These are phyloP conservation scores for Spinibarbus caldwelli DNA, from an alignment of 2,797 vertebrate genomes.

Conservation along the genomic window DNA sequence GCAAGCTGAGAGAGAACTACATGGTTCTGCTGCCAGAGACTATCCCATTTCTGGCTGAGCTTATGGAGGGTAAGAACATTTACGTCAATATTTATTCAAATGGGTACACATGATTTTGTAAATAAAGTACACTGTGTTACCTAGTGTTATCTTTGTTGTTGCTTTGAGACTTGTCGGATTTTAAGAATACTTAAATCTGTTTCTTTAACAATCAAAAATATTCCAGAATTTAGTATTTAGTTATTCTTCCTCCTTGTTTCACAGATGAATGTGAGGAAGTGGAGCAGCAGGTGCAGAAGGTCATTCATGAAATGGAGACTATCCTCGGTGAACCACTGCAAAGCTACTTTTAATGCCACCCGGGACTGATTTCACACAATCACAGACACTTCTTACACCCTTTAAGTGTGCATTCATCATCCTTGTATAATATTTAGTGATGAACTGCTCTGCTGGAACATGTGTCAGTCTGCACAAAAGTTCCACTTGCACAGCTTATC, in stretches of 20 bases:
- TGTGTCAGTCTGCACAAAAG: background rate
- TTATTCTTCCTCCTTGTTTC: slow-evolving; percentile 28
- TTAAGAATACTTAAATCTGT: background rate
- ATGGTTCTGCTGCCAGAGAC: slow-evolving; percentile 91
- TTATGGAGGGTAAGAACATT: slow-evolving; percentile 93
- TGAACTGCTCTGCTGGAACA: slow-evolving; percentile 24
- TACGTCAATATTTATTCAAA: background rate
- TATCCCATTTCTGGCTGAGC: slow-evolving; percentile 94
- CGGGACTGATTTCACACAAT: background rate
- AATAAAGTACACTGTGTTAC: background rate
- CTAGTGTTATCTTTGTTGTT: background rate
- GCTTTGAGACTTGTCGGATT: background rate
- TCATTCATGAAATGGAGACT: slow-evolving; percentile 88
- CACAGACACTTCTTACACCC: background rate
- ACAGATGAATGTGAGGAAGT: slow-evolving; percentile 96
- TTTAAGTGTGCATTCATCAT: background rate
- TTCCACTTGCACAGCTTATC: background rate
- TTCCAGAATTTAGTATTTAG: background rate
- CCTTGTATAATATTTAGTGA: background rate
- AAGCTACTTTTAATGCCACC: slow-evolving; percentile 86
- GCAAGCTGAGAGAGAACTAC: slow-evolving; percentile 93
- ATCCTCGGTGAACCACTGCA: slow-evolving; percentile 92
- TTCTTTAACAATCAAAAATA: background rate
- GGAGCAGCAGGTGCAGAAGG: slow-evolving; percentile 92
- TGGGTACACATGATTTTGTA: background rate